A percentile compares a stretch with the other conserved stretches of the same genome.
phyloP scores from a whole-genome alignment of 2,113 vertebrate species.

The Alligator mississippiensis region DNA sequence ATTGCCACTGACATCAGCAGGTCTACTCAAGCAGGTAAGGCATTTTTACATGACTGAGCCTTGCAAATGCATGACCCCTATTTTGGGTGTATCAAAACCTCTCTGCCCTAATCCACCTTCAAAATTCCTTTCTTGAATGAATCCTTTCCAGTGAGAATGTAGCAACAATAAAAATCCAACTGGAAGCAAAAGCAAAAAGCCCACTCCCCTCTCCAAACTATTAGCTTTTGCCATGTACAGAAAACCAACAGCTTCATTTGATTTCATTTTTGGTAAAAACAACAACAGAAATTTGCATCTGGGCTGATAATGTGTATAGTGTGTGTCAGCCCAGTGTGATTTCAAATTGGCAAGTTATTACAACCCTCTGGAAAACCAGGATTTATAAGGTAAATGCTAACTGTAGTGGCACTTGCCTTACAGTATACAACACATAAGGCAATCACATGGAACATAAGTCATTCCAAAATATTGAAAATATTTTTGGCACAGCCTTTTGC shows the following conservation, averaged over 20 bases:
- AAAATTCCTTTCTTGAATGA: constrained; percentile 12
- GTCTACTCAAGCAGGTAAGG: not conserved
- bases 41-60: not conserved
- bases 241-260: constrained; percentile 67
- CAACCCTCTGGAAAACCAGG: constrained; percentile 56
- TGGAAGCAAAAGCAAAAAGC: not conserved
- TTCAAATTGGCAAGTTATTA: constrained; percentile 56
- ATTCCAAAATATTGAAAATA: constrained; percentile 62
- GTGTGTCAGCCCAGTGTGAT: constrained; percentile 57
- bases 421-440: constrained; percentile 28
- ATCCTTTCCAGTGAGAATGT: not conserved
- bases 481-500: constrained; percentile 41
- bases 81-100: not conserved
- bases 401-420: constrained; percentile 49
- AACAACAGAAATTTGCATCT: constrained; percentile 69
- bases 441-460: constrained; percentile 53
- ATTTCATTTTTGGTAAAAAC: constrained; percentile 74
- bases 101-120: not conserved
- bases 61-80: fast-evolving
- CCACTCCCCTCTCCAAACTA: not conserved
- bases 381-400: constrained; percentile 62
- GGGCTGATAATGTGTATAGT: constrained; percentile 47
- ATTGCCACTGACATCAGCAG: not conserved
- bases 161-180: constrained; percentile 29
- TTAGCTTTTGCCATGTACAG: constrained; percentile 22